Evolutionary conservation across 2,888 invertebrate species (phyloP).

Genomic region (Bellardia pandia): DNA sequence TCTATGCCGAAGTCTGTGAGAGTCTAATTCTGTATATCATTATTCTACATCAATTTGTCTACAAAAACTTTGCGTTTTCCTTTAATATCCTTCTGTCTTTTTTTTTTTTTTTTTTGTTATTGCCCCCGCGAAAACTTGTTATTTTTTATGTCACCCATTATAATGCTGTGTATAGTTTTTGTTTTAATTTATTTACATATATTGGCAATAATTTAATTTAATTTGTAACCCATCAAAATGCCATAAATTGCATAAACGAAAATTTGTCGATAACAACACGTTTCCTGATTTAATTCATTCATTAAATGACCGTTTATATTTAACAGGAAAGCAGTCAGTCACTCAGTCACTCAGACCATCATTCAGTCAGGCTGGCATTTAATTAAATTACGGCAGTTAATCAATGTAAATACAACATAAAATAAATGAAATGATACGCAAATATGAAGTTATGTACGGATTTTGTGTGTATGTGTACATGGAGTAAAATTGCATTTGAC

Average conservation of each 20-base stretch:
- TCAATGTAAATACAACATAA: constrained; percentile 60
- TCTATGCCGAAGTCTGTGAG: too few relatives aligned
- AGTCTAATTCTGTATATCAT: too few relatives aligned
- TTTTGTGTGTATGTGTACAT: constrained; percentile 4
- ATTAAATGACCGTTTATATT: not conserved
- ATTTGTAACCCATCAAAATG: constrained; percentile 60
- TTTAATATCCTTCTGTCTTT: too few relatives aligned
- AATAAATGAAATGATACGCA: constrained; percentile 43
- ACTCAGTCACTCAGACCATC: not conserved
- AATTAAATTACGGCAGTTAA: constrained; percentile 71
- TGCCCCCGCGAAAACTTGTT: too few relatives aligned
- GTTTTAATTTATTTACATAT: constrained; percentile 21
- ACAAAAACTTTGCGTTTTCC: too few relatives aligned
- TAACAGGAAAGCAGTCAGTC: not conserved
- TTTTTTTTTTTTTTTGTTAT: too few relatives aligned
- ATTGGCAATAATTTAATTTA: constrained; percentile 56
- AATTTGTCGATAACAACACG: constrained; percentile 63
- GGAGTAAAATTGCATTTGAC: not conserved
- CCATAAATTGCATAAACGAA: constrained; percentile 59
- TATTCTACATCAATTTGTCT: too few relatives aligned
- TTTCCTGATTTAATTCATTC: constrained; percentile 14
- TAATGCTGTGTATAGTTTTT: not conserved
- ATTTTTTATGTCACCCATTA: too few relatives aligned
- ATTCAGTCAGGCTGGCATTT: constrained; percentile 37
- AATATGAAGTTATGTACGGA: not conserved